A percentile compares a stretch with the other conserved stretches of the same genome.
Evolutionary conservation across 2,797 vertebrate genomes (phyloP).

Genomic region (Coccyzus lansbergi): DNA sequence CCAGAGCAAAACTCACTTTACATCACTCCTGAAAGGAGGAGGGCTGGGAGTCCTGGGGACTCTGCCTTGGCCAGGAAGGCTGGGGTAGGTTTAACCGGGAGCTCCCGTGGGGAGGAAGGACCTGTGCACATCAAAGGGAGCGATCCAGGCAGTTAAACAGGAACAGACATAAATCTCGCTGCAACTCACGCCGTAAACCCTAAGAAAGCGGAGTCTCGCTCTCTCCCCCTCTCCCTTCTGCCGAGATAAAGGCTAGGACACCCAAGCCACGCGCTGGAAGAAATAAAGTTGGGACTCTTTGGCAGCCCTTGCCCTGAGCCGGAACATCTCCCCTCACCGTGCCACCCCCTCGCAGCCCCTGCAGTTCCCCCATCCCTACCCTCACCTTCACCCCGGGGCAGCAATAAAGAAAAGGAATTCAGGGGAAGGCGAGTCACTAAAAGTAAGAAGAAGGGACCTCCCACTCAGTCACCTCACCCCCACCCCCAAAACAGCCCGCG

Average conservation of each 20-base stretch:
- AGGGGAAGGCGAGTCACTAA: constrained; percentile 19
- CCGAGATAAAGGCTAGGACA: constrained; percentile 18
- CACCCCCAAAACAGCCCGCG: neutral
- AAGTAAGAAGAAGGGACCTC: constrained; percentile 57
- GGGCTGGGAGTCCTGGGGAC: neutral
- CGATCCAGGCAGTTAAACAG: constrained; percentile 60
- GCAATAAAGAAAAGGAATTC: constrained; percentile 52
- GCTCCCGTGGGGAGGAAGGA: constrained; percentile 58
- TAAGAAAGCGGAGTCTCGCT: constrained; percentile 42
- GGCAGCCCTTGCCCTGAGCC: neutral
- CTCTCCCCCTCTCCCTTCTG: constrained; percentile 40
- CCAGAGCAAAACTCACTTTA: constrained; percentile 35
- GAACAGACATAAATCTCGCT: constrained; percentile 64
- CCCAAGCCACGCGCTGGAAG: neutral
- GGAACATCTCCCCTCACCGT: neutral
- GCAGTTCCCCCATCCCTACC: constrained; percentile 9
- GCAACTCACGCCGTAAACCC: constrained; percentile 29
- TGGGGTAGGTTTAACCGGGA: constrained; percentile 53
- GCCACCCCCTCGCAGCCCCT: neutral
- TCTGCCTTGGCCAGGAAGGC: neutral
- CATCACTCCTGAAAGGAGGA: constrained; percentile 21
- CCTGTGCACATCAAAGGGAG: constrained; percentile 65
- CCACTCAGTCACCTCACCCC: constrained; percentile 56
- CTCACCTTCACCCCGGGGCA: constrained; percentile 63
- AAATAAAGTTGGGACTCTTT: constrained; percentile 27